These are phyloP conservation scores for Orius insidiosus DNA, from an alignment of 1,140 invertebrate species.

Conservation along the genomic window DNA sequence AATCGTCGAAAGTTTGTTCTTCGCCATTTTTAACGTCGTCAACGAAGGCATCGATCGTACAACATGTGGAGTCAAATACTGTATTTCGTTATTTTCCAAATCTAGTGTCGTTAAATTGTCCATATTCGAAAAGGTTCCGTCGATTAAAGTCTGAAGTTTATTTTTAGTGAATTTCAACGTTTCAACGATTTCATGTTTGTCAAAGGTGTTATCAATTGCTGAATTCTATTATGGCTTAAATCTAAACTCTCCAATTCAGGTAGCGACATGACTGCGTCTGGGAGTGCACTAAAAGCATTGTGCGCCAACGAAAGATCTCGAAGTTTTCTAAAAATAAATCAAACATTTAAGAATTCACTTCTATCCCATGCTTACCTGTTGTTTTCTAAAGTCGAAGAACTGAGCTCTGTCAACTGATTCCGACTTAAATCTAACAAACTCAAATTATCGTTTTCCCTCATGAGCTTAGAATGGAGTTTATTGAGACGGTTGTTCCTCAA, in stretches of 20 bases:
- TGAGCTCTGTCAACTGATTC: slow-evolving; percentile 54
- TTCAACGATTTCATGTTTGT: slow-evolving; percentile 41
- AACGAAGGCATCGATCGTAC: slow-evolving; percentile 35
- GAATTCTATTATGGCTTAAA: slow-evolving; percentile 46
- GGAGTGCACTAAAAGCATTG: slow-evolving; percentile 55
- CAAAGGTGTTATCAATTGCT: slow-evolving; percentile 44
- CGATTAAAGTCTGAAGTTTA: slow-evolving; percentile 47
- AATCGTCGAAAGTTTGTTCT: slow-evolving; percentile 27
- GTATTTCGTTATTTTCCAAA: slow-evolving; percentile 65
- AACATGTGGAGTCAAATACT: slow-evolving; percentile 54
- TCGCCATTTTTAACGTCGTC: slow-evolving; percentile 44
- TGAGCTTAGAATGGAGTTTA: slow-evolving; percentile 42
- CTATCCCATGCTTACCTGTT: slow-evolving; percentile 33
- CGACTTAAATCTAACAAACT: slow-evolving; percentile 54
- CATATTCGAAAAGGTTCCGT: slow-evolving; percentile 53
- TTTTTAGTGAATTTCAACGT: slow-evolving; percentile 55
- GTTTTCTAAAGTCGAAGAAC: slow-evolving; percentile 40
- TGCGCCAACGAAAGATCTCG: slow-evolving; percentile 58
- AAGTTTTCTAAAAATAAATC: slow-evolving; percentile 33
- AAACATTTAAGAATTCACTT: too few species aligned
- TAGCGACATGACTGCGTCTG: slow-evolving; percentile 46
- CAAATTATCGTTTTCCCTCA: slow-evolving; percentile 43
- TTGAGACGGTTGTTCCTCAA: slow-evolving; percentile 59
- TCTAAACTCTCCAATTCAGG: slow-evolving; percentile 50
- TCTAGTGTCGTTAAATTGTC: slow-evolving; percentile 51